Conservation (phyloP, 2,888 invertebrate genomes). For the Amphipoea lucens region DNA sequence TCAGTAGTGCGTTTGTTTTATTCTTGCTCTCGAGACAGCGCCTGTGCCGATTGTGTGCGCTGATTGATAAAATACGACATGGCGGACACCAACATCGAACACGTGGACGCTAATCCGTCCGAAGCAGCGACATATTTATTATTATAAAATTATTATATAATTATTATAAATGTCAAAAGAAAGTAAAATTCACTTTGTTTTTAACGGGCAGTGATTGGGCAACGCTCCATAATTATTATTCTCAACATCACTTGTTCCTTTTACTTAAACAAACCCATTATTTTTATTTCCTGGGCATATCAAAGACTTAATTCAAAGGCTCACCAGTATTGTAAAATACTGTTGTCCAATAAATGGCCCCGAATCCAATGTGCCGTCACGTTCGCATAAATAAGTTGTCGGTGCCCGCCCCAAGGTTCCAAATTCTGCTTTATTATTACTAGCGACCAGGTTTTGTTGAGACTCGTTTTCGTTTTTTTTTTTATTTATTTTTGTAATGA, state of each 20-base stretch:
- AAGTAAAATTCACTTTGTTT: not conserved
- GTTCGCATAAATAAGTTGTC: slow-evolving; percentile 37
- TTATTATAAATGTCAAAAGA: too few species aligned
- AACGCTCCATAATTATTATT: not conserved
- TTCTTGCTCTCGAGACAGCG: too few species aligned
- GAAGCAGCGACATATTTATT: too few species aligned
- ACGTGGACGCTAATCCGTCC: too few species aligned
- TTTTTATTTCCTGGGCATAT: slow-evolving; percentile 24
- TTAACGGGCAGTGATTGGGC: not conserved
- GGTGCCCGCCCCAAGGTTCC: not conserved
- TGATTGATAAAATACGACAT: too few species aligned
- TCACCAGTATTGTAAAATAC: slow-evolving; percentile 49
- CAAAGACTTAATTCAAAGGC: slow-evolving; percentile 22
- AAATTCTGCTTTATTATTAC: slow-evolving; percentile 24
- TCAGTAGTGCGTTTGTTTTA: too few species aligned
- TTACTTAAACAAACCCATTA: slow-evolving; percentile 27
- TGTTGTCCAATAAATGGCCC: slow-evolving; percentile 34
- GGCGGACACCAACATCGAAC: too few species aligned
- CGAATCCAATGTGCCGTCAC: slow-evolving; percentile 47
- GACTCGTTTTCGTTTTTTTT: too few species aligned
- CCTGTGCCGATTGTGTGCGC: too few species aligned
- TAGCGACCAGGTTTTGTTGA: not conserved
- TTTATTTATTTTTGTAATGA: too few species aligned
- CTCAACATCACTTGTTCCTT: not conserved
- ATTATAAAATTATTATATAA: too few species aligned